These are phyloP conservation scores for Thymelicus lineola DNA, from an alignment of 2,888 invertebrate genomes.

Conservation along the genomic window DNA sequence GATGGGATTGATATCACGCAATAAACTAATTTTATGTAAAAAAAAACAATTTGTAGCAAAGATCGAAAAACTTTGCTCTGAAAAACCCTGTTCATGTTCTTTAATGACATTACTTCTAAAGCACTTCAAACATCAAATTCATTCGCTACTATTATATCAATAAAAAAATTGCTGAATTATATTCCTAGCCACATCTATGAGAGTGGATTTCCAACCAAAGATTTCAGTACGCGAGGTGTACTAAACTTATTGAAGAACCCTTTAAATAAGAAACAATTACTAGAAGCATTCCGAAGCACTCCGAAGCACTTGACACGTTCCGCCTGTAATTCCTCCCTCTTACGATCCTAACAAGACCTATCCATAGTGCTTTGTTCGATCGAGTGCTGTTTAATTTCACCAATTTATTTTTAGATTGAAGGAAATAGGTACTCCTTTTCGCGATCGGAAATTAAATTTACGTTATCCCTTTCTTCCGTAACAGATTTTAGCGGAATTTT, in stretches of 20 bases:
- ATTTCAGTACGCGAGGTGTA: background rate
- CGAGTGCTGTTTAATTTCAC: constrained; percentile 21
- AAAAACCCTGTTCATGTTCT: too few relatives aligned
- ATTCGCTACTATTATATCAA: too few relatives aligned
- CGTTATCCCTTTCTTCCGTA: background rate
- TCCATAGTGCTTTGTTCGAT: constrained; percentile 18
- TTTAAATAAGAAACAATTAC: constrained; percentile 27
- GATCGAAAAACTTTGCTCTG: too few relatives aligned
- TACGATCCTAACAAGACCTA: constrained; percentile 26
- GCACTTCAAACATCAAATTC: too few relatives aligned
- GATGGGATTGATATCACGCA: too few relatives aligned
- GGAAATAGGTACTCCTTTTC: background rate
- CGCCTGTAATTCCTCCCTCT: constrained; percentile 19
- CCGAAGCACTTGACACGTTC: constrained; percentile 22
- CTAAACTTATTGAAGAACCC: background rate
- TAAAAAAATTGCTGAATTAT: too few relatives aligned
- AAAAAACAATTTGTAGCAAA: too few relatives aligned
- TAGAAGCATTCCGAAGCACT: constrained; percentile 7
- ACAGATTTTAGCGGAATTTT: too few relatives aligned
- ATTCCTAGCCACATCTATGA: too few relatives aligned
- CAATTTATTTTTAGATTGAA: constrained; percentile 17
- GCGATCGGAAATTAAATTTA: constrained; percentile 9
- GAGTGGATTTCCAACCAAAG: background rate
- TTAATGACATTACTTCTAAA: too few relatives aligned
- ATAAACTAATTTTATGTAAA: too few relatives aligned